Evolutionary conservation across 2,113 vertebrate species (phyloP).

Genomic region (Tragelaphus buxtoni): DNA sequence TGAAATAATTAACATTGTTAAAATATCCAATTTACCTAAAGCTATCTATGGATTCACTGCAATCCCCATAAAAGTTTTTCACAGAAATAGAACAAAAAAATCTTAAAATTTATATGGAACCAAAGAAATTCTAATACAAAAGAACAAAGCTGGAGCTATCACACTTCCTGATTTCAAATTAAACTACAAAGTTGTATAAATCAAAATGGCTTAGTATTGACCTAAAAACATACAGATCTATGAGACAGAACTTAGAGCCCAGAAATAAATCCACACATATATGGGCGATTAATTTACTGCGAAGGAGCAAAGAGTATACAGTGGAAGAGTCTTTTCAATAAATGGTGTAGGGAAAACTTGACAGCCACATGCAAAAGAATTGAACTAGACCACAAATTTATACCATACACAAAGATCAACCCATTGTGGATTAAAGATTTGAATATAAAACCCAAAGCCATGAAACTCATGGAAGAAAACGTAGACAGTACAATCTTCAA

Average conservation of each 20-base stretch:
- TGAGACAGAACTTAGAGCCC: not conserved
- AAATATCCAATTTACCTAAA: not conserved
- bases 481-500: not conserved
- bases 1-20: not conserved
- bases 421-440: not conserved
- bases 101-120: not conserved
- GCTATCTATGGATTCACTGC: not conserved
- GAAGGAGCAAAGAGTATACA: not conserved
- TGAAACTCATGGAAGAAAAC: not conserved
- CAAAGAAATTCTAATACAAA: not conserved
- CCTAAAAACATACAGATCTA: not conserved
- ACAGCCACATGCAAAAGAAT: not conserved
- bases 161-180: not conserved
- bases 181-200: not conserved
- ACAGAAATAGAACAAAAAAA: not conserved
- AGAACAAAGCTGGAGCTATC: not conserved
- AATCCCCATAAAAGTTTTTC: not conserved
- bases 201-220: not conserved
- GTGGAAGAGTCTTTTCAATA: not conserved
- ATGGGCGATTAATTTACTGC: not conserved
- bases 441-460: not conserved
- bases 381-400: not conserved
- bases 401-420: not conserved
- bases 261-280: not conserved
- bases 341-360: not conserved